Evolutionary conservation across 2,797 vertebrate species (phyloP).

Genomic region (Scolopax rusticola): DNA sequence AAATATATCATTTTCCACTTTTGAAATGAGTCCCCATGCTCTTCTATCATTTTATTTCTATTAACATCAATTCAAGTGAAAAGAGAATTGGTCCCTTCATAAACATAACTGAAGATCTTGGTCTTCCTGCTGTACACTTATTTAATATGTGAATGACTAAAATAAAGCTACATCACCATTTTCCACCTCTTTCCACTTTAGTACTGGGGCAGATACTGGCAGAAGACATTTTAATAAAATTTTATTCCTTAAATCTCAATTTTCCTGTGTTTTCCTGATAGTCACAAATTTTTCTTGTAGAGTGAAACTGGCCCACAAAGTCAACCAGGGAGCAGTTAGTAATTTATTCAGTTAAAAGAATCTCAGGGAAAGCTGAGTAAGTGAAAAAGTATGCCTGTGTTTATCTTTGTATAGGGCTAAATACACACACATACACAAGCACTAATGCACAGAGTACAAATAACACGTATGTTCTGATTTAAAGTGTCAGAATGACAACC

Average conservation of each 20-base stretch:
- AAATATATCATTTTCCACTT: neutral
- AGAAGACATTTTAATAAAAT: neutral
- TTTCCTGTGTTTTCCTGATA: neutral
- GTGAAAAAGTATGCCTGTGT: neutral
- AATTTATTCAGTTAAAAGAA: neutral
- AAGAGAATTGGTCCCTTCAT: neutral
- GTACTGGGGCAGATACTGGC: neutral
- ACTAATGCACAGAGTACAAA: neutral
- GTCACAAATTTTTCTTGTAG: accelerated
- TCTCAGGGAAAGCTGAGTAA: neutral
- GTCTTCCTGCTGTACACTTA: neutral
- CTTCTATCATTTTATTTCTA: neutral
- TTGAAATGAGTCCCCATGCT: accelerated
- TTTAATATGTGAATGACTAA: neutral
- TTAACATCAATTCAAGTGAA: neutral
- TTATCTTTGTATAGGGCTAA: neutral
- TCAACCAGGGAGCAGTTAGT: neutral
- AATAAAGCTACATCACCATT: neutral
- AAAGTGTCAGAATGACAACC: slow-evolving; percentile 39
- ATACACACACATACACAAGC: neutral
- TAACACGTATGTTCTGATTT: slow-evolving; percentile 35
- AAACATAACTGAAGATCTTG: neutral
- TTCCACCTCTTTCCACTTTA: neutral
- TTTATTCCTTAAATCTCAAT: neutral
- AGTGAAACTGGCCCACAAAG: neutral